These are phyloP conservation scores for Xestia ashworthii DNA, from an alignment of 2,888 invertebrate genomes.

Conservation along the genomic window DNA sequence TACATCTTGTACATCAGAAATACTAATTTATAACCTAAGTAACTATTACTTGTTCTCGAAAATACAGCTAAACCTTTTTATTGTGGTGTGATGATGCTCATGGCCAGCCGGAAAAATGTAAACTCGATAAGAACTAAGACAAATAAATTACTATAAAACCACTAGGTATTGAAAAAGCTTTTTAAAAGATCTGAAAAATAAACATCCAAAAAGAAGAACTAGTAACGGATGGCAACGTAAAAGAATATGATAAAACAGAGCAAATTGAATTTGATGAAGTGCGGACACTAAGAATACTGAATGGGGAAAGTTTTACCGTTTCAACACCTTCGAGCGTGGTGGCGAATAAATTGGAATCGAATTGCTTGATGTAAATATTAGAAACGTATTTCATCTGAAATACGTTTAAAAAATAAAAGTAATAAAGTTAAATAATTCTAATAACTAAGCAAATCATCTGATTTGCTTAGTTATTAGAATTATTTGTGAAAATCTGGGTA, in stretches of 20 bases:
- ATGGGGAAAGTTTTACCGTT: slow-evolving; percentile 52
- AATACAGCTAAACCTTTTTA: too few relatives aligned
- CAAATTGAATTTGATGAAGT: slow-evolving; percentile 65
- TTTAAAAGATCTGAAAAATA: neutral
- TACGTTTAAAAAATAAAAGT: too few relatives aligned
- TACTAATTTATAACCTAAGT: too few relatives aligned
- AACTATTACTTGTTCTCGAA: neutral
- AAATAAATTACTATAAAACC: neutral
- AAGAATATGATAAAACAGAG: slow-evolving; percentile 45
- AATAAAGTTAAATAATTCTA: too few relatives aligned
- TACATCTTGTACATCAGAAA: too few relatives aligned
- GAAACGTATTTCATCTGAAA: slow-evolving; percentile 26
- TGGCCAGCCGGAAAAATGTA: neutral
- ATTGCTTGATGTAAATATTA: slow-evolving; percentile 45
- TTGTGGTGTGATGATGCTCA: too few relatives aligned
- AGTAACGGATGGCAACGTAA: slow-evolving; percentile 20
- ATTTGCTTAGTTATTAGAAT: slow-evolving; percentile 11
- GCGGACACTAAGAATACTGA: slow-evolving; percentile 50
- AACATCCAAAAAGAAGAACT: neutral
- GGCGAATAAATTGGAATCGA: slow-evolving; percentile 52
- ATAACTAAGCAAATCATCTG: too few relatives aligned
- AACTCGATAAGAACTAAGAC: neutral
- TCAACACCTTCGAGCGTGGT: slow-evolving; percentile 53
- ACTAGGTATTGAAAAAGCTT: neutral
- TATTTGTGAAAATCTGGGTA: neutral